Evolutionary conservation across 2,113 vertebrate genomes (phyloP).

Genomic region (Symphodus melops): DNA sequence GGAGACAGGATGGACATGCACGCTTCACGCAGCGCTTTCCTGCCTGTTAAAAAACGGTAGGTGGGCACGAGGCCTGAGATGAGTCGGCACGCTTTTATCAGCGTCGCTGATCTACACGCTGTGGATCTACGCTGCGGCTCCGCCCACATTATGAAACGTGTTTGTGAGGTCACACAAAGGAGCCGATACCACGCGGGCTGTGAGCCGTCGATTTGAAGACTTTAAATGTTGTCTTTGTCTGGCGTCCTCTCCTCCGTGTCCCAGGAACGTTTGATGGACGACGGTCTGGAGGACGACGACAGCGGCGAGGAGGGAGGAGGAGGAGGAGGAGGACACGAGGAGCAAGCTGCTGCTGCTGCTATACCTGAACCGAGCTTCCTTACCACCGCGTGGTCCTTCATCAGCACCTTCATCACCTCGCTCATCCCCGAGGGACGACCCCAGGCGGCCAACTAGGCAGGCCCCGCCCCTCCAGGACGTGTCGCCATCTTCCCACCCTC

Average conservation of each 20-base stretch:
- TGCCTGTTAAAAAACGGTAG: too few species aligned
- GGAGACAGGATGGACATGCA: too few species aligned
- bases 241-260: constrained; percentile 21
- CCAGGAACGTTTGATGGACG: constrained; percentile 97
- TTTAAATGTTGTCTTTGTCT: neutral
- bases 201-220: too few species aligned
- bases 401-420: constrained; percentile 97
- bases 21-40: too few species aligned
- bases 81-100: too few species aligned
- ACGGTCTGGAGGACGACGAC: constrained; percentile 89
- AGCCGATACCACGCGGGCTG: too few species aligned
- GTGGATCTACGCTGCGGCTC: too few species aligned
- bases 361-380: constrained; percentile 87
- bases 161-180: too few species aligned
- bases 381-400: constrained; percentile 93
- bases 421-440: constrained; percentile 95
- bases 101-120: too few species aligned
- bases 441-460: constrained; percentile 89
- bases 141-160: too few species aligned
- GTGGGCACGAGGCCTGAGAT: too few species aligned
- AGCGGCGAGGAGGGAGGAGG: constrained; percentile 86
- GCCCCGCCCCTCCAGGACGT: neutral
- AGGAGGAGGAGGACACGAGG: constrained; percentile 85
- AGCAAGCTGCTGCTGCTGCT: constrained; percentile 60
- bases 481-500: neutral